A percentile compares a stretch with the other conserved stretches of the same genome.
Evolutionary conservation across 2,888 invertebrate species (phyloP).

Genomic region (Hyles lineata): DNA sequence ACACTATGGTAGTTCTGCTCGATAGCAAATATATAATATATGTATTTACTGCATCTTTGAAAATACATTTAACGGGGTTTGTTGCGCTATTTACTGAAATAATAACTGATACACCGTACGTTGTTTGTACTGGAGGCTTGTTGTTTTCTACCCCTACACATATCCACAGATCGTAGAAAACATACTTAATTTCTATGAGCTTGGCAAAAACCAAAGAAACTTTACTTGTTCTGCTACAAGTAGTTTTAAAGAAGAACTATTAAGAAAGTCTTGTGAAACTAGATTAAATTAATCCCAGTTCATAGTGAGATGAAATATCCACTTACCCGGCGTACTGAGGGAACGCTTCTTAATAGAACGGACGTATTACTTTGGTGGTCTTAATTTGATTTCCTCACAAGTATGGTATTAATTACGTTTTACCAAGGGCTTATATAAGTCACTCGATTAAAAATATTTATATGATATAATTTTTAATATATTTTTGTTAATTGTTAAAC

Average conservation of each 20-base stretch:
- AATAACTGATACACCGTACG: no score
- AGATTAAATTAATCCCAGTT: slow-evolving; percentile 12
- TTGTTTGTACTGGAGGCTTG: no score
- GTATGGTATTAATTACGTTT: not conserved
- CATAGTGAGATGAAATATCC: slow-evolving; percentile 19
- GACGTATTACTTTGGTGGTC: slow-evolving; percentile 13
- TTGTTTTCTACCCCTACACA: no score
- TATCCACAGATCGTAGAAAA: no score
- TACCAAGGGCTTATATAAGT: not conserved
- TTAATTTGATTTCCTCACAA: slow-evolving; percentile 1
- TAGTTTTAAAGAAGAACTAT: slow-evolving; percentile 13
- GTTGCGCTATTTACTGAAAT: no score
- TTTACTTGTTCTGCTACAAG: not conserved
- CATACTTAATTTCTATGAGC: not conserved
- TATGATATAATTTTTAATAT: no score
- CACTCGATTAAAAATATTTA: no score
- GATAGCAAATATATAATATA: no score
- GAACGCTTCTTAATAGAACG: not conserved
- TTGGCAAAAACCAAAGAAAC: not conserved
- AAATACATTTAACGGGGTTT: no score
- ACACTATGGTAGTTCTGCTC: no score
- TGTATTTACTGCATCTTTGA: no score
- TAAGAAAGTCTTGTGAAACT: slow-evolving; percentile 24
- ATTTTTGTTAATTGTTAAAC: no score
- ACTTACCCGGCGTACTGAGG: not conserved